Evolutionary conservation across 2,888 invertebrate genomes (phyloP).

Genomic region (Lepidocyrtoides sp.): DNA sequence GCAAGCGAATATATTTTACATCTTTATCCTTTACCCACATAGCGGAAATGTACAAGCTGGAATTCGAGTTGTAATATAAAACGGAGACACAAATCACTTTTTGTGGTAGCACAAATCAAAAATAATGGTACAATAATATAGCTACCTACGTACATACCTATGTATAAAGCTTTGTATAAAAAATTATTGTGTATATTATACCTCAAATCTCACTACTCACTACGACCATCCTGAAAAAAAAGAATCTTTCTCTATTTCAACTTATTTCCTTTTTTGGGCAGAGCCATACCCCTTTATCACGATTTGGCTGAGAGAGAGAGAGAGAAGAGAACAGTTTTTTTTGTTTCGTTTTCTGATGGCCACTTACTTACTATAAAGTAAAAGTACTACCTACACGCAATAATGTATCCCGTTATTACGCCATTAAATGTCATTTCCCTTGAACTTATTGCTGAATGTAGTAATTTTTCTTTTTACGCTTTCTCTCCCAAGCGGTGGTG

Average conservation of each 20-base stretch:
- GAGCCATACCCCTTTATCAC: background rate
- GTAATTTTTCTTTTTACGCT: background rate
- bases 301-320: background rate
- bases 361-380: background rate
- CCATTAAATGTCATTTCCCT: slow-evolving; percentile 58
- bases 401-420: slow-evolving; percentile 34
- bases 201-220: background rate
- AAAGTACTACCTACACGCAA: background rate
- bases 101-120: slow-evolving; percentile 19
- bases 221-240: too few relatives aligned
- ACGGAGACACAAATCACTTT: slow-evolving; percentile 11
- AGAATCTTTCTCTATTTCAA: background rate
- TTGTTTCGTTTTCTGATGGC: background rate
- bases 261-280: background rate
- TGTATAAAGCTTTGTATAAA: too few relatives aligned
- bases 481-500: background rate
- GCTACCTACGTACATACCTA: too few relatives aligned
- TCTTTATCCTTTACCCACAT: too few relatives aligned
- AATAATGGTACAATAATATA: slow-evolving; percentile 26
- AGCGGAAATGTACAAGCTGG: too few relatives aligned
- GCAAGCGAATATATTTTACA: too few relatives aligned
- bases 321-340: too few relatives aligned
- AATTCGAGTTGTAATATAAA: background rate
- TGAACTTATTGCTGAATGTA: slow-evolving; percentile 21
- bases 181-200: too few relatives aligned